phyloP scores from a whole-genome alignment of 2,797 vertebrate genomes.

The Gallinago stenura region DNA sequence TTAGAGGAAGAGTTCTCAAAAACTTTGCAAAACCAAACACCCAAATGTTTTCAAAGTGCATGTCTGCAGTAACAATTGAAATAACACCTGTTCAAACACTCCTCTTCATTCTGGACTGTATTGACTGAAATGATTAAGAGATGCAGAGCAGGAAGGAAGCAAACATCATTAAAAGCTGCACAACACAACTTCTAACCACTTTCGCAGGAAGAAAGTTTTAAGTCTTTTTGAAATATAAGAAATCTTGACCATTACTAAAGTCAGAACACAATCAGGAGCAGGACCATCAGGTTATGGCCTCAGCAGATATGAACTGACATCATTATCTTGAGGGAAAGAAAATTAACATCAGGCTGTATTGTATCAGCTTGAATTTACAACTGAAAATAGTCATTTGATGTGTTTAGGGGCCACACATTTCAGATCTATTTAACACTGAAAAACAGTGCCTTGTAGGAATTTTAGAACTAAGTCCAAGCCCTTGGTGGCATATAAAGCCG shows the following conservation, averaged over 20 bases:
- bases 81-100: background rate
- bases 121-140: background rate
- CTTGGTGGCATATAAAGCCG: background rate
- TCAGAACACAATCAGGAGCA: background rate
- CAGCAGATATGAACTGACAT: background rate
- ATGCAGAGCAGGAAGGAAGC: background rate
- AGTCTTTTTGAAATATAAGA: background rate
- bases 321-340: background rate
- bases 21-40: background rate
- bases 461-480: background rate
- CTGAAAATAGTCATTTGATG: fast-evolving
- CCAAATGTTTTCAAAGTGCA: background rate
- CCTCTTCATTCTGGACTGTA: background rate
- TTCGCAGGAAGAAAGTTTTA: background rate
- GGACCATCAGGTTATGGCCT: background rate
- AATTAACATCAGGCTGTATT: background rate
- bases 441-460: background rate
- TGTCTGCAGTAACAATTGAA: background rate
- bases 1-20: background rate
- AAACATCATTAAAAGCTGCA: background rate
- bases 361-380: background rate
- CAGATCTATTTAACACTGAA: background rate
- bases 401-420: background rate
- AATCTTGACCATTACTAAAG: background rate
- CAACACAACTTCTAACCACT: background rate